Evolutionary conservation across 2,888 invertebrate species (phyloP).

Genomic region (Pyrgus malvae): DNA sequence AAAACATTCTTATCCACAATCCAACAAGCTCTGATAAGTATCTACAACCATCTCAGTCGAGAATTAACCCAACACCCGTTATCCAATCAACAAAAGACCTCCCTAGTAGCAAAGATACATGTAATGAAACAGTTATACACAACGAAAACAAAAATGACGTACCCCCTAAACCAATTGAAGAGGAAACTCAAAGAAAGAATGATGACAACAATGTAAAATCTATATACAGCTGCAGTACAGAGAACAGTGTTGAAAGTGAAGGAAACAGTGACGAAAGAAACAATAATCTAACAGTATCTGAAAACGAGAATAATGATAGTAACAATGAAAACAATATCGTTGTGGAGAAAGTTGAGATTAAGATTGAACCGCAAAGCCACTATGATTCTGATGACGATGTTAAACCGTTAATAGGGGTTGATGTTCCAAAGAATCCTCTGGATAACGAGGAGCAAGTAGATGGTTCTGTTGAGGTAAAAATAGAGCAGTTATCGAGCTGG

Average conservation of each 20-base stretch:
- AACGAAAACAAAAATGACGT: constrained; percentile 1
- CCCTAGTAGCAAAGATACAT: not conserved
- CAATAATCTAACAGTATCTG: constrained; percentile 10
- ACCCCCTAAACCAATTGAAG: not conserved
- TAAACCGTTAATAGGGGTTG: constrained; percentile 8
- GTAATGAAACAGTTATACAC: not conserved
- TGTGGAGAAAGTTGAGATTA: constrained; percentile 9
- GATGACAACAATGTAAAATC: constrained; percentile 25
- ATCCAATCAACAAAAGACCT: not conserved
- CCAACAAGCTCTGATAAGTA: constrained; percentile 24
- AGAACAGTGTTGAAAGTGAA: constrained; percentile 25
- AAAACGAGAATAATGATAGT: constrained; percentile 18
- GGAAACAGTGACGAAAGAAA: constrained; percentile 17
- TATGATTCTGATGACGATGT: constrained; percentile 6
- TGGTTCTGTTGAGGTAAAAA: constrained; percentile 43
- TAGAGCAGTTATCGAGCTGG: constrained; percentile 44
- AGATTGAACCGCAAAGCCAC: constrained; percentile 9
- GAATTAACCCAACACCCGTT: not conserved
- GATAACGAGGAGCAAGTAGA: constrained; percentile 15
- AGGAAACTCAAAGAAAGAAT: constrained; percentile 6
- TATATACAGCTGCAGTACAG: constrained; percentile 18
- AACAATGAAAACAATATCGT: constrained; percentile 13
- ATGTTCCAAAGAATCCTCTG: constrained; percentile 10
- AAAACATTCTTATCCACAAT: constrained; percentile 52
- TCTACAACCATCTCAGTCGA: not conserved